Percentiles rank a stretch among this genome's conserved stretches.
Evolutionary conservation across 2,797 vertebrate genomes (phyloP).

Genomic region (Coluber constrictor): DNA sequence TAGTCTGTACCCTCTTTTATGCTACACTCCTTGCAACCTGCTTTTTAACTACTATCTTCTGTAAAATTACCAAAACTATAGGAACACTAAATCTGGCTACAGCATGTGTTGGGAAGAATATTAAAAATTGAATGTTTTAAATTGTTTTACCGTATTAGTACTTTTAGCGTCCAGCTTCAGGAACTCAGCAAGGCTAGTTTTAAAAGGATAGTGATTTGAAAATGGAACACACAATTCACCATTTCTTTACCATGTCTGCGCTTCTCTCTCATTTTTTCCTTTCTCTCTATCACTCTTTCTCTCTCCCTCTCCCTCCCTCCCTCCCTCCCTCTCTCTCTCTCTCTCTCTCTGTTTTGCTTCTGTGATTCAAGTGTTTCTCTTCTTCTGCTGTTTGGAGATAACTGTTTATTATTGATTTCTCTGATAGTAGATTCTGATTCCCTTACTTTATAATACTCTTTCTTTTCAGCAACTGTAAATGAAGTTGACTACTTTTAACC

Average conservation of each 20-base stretch:
- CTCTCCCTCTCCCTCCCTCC: too few species aligned
- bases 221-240: neutral
- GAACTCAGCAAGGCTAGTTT: neutral
- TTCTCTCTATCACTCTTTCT: too few species aligned
- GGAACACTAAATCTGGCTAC: neutral
- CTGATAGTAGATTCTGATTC: neutral
- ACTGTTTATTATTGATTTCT: neutral
- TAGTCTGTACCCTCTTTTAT: neutral
- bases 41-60: neutral
- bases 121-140: neutral
- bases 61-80: neutral
- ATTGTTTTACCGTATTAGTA: neutral
- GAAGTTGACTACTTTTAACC: neutral
- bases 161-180: neutral
- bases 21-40: neutral
- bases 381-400: neutral
- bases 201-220: neutral
- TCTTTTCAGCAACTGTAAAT: neutral
- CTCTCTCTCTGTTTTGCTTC: neutral
- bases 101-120: neutral
- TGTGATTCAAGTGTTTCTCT: neutral
- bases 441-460: neutral
- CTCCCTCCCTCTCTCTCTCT: too few species aligned
- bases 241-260: neutral
- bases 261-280: neutral